Evolutionary conservation across 2,113 vertebrate species (phyloP), one percentile per base, ranked within the genome.

Genomic region (Amblyopsis rosae): DNA sequence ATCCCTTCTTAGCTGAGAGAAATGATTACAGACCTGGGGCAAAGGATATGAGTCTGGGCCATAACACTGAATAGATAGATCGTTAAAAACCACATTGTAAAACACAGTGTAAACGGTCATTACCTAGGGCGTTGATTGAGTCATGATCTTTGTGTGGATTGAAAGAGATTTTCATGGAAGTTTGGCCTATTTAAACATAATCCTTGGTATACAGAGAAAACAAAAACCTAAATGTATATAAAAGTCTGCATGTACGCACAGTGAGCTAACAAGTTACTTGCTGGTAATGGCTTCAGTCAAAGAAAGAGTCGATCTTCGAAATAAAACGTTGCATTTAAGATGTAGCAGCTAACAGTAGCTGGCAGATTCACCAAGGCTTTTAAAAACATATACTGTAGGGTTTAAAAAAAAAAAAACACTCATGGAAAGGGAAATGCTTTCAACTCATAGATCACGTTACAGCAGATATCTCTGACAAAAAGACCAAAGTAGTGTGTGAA

Each of bases 91-190:
- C 50, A 12, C 1, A 10, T 62, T 72, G 77, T 80, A 79, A 78
- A 81, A 65, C 65, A 41, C 53, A 76, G 70, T 35, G 60, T 88
- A 87, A 89, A 89, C 86, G 85, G 70, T 86, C 77, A 87, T 89
- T 89, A 87, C 80, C 77, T 48, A 48, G 0, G 72, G 82, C 65
- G 1, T 67, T 68, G 77, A 82, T 56, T 80, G 80, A 85, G 72
- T 86, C 80, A 77, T 62, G 19, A 67, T 82, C 82, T 82, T 85
- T 77, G 69, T 82, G 72, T 47, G 79, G 80, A 87, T 88, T 85
- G 76, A 16, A 73, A 45, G 53, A 82, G 83, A 83, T 86, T 82
- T 79, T 69, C 75, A 66, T 72, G 82, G 82, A 90, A 81, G 57
- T 87, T 76, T 80, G 76, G 68, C 65, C 76, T 76, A 69, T 81